Conservation (phyloP, 2,888 invertebrate species). For the Rambutsinella grinnellia region DNA sequence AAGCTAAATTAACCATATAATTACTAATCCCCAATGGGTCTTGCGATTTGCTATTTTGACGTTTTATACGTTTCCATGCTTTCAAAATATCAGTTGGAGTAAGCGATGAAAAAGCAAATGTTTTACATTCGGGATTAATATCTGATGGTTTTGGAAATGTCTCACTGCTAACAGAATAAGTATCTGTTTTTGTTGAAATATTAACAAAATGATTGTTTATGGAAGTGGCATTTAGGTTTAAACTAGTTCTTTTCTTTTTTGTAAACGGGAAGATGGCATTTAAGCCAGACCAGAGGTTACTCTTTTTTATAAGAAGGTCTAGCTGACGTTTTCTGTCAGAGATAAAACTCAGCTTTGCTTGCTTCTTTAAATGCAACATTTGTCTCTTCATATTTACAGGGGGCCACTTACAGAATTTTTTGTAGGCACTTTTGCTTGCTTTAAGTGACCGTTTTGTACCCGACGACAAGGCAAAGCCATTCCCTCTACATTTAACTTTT, state of each 20-base stretch:
- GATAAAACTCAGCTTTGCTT: neutral
- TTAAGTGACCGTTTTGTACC: neutral
- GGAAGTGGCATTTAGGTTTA: neutral
- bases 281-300: neutral
- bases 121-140: neutral
- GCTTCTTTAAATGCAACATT: neutral
- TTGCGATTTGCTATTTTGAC: neutral
- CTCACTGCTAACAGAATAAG: too few species aligned
- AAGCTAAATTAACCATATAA: neutral
- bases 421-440: neutral
- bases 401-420: neutral
- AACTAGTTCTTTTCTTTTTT: too few species aligned
- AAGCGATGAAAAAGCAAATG: neutral
- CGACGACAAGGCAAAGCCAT: neutral
- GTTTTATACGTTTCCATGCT: neutral
- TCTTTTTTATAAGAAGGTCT: neutral
- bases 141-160: too few species aligned
- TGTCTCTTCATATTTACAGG: neutral
- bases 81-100: neutral
- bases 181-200: neutral
- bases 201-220: slow-evolving; percentile 5
- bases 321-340: neutral
- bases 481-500: neutral
- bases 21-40: neutral
- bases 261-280: neutral